A percentile compares a stretch with the other conserved stretches of the same genome.
Conservation (phyloP, 2,888 invertebrate species). For the Amblyjoppa proteus region DNA sequence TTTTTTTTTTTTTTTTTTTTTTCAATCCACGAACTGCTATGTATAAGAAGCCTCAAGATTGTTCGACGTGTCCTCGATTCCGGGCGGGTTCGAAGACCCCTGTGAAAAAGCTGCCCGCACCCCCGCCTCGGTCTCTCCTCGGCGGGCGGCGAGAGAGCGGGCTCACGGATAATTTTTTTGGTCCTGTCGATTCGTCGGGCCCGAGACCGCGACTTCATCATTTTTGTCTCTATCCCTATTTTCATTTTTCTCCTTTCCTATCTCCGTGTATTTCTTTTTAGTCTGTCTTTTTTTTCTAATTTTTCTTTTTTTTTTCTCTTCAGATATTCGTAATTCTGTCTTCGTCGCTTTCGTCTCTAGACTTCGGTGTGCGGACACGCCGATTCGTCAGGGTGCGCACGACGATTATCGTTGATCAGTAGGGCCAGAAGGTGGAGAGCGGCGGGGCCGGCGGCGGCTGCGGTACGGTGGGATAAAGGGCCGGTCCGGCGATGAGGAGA, state of each 20-base stretch:
- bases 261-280: slow-evolving; percentile 11
- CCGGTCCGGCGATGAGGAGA: slow-evolving; percentile 82
- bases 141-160: background rate
- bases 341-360: background rate
- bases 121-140: background rate
- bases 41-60: slow-evolving; percentile 23
- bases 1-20: slow-evolving; percentile 15
- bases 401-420: slow-evolving; percentile 70
- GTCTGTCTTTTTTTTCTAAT: slow-evolving; percentile 4
- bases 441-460: slow-evolving; percentile 77
- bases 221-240: slow-evolving; percentile 2
- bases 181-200: slow-evolving; percentile 61
- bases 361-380: background rate
- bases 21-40: slow-evolving; percentile 20
- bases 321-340: background rate
- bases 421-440: slow-evolving; percentile 83
- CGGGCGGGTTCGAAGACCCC: slow-evolving; percentile 10
- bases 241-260: background rate
- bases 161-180: slow-evolving; percentile 59
- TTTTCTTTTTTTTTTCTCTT: background rate
- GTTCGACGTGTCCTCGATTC: background rate
- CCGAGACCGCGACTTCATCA: slow-evolving; percentile 24
- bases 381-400: slow-evolving; percentile 7
- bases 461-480: slow-evolving; percentile 81
- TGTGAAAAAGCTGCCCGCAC: background rate